Conservation (phyloP, 1,140 invertebrate species). For the Caerostris darwini region DNA sequence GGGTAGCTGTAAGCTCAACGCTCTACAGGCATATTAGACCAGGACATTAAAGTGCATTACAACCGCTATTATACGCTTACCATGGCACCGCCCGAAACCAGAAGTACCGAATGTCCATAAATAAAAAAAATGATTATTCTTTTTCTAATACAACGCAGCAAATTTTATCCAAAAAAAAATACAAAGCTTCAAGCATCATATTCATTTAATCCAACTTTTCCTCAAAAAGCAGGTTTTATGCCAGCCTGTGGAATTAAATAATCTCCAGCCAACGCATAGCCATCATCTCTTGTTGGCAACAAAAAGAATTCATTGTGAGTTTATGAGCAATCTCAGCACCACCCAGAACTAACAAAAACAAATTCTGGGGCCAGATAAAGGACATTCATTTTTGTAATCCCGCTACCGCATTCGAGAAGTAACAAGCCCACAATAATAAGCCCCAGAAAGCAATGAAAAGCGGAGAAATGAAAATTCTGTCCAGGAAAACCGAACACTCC, state of each 20-base stretch:
- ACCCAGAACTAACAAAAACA: background rate
- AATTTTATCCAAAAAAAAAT: too few relatives aligned
- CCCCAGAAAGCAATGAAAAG: background rate
- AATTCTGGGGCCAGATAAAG: background rate
- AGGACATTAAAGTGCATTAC: too few relatives aligned
- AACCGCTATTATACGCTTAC: too few relatives aligned
- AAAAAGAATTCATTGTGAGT: background rate
- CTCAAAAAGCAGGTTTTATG: too few relatives aligned
- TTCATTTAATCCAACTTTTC: too few relatives aligned
- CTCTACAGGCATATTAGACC: too few relatives aligned
- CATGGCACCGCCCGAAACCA: too few relatives aligned
- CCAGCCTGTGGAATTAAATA: background rate
- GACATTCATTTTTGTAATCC: conserved; percentile 10
- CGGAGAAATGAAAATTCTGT: background rate
- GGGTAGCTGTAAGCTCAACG: too few relatives aligned
- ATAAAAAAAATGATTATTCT: too few relatives aligned
- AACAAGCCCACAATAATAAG: conserved; percentile 24
- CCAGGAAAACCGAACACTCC: background rate
- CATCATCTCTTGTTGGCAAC: background rate
- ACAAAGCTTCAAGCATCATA: too few relatives aligned
- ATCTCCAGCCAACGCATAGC: background rate
- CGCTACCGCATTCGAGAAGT: background rate
- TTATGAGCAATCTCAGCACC: background rate
- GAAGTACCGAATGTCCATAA: too few relatives aligned
- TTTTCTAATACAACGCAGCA: too few relatives aligned